A percentile compares a stretch with the other conserved stretches of the same genome.
Conservation (phyloP, 2,113 vertebrate species). For the Syrrhaptes paradoxus region DNA sequence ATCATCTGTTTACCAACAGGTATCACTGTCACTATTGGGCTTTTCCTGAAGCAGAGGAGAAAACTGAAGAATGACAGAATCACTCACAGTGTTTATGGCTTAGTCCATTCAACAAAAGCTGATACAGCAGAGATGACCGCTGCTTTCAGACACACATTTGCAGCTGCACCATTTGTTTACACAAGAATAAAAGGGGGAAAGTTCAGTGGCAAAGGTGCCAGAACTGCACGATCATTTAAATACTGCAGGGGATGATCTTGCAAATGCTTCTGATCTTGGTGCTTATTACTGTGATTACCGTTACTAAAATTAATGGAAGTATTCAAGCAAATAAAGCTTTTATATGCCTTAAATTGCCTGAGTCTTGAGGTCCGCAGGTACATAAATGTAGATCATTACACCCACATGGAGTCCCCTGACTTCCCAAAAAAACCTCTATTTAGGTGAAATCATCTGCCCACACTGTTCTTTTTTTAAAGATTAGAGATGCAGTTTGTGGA, state of each 20-base stretch:
- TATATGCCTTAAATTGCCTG: slow-evolving; percentile 20
- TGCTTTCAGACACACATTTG: neutral
- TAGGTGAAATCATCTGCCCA: slow-evolving; percentile 47
- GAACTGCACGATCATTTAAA: neutral
- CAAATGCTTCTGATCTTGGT: neutral
- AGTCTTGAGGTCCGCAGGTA: slow-evolving; percentile 43
- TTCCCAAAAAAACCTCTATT: neutral
- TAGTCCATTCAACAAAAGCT: neutral
- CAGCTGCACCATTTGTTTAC: neutral
- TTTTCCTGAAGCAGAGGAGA: neutral
- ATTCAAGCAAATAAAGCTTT: slow-evolving; percentile 14
- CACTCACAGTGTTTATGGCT: neutral
- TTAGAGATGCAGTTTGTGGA: slow-evolving; percentile 8
- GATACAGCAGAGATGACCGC: neutral
- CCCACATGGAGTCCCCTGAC: slow-evolving; percentile 34
- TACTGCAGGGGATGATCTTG: neutral
- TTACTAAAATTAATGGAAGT: slow-evolving; percentile 19
- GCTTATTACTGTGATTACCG: neutral
- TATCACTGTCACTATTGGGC: neutral
- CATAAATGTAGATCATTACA: slow-evolving; percentile 33
- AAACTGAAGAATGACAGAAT: neutral
- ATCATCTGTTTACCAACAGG: slow-evolving; percentile 9
- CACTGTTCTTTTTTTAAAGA: slow-evolving; percentile 31
- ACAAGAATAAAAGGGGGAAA: neutral
- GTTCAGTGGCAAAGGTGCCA: neutral